phyloP scores from a whole-genome alignment of 92 coral and sea anemone genomes.

The Anthopleura xanthogrammica region DNA sequence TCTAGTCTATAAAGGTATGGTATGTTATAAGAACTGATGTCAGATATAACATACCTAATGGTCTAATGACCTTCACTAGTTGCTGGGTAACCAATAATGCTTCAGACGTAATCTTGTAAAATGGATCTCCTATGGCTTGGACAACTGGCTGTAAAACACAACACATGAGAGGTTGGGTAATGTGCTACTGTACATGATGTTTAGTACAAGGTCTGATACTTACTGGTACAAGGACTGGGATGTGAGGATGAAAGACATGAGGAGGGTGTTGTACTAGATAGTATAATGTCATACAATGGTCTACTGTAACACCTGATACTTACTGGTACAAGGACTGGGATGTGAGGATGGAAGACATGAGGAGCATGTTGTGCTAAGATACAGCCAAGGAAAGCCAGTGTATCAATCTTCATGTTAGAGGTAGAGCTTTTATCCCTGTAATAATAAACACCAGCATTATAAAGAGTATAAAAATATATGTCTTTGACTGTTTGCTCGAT shows the following conservation, averaged over 20 bases:
- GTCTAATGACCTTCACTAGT: conserved; percentile 95
- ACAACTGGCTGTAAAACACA: conserved; percentile 76
- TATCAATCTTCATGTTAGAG: conserved; percentile 98
- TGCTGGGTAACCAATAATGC: conserved; percentile 93
- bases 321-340: conserved; percentile 85
- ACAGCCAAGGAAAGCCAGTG: conserved; percentile 92
- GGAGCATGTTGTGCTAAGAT: conserved; percentile 96
- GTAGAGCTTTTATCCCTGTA: conserved; percentile 94
- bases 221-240: conserved; percentile 83
- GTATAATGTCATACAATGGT: too few species aligned
- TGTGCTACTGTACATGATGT: too few species aligned
- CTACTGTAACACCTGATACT: conserved; percentile 29
- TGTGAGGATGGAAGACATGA: conserved; percentile 87
- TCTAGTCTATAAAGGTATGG: too few species aligned
- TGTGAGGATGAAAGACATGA: conserved; percentile 86
- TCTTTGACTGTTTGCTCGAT: neutral
- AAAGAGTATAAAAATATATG: neutral
- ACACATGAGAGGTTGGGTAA: neutral
- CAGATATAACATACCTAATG: conserved; percentile 60
- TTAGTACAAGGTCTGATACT: conserved; percentile 23
- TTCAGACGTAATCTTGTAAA: conserved; percentile 96
- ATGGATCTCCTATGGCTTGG: conserved; percentile 89
- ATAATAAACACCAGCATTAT: conserved; percentile 1
- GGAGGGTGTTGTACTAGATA: conserved; percentile 87
- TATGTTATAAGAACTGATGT: neutral